phyloP scores from a whole-genome alignment of 2,113 vertebrate genomes.

The Callithrix jacchus region DNA sequence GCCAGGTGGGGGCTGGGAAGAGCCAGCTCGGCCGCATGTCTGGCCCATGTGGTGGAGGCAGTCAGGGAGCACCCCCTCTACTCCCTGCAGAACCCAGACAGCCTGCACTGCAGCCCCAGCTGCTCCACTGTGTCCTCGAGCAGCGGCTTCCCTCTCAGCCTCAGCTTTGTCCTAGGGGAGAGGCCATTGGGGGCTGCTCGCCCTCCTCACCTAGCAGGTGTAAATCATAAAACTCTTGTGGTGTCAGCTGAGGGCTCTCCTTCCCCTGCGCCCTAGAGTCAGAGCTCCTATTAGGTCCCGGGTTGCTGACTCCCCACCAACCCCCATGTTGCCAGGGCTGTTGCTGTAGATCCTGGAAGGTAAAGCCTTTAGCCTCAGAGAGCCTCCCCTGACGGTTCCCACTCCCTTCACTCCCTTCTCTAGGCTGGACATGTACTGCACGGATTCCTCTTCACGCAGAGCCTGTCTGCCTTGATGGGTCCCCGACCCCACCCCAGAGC shows the following conservation, averaged over 20 bases:
- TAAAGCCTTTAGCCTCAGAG: background rate
- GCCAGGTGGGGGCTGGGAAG: background rate
- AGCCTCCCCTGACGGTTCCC: background rate
- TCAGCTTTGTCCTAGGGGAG: background rate
- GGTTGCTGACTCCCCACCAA: background rate
- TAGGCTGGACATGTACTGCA: fast-evolving
- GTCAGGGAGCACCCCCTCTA: too few species aligned
- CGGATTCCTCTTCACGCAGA: background rate
- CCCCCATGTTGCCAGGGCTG: too few species aligned
- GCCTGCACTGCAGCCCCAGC: background rate
- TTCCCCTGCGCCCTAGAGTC: background rate
- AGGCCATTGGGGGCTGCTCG: background rate
- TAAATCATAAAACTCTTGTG: background rate
- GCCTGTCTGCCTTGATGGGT: too few species aligned
- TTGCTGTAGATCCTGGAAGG: background rate
- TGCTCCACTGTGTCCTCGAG: background rate
- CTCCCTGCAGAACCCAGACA: fast-evolving
- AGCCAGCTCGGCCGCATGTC: background rate
- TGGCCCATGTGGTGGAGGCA: background rate
- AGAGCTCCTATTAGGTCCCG: background rate
- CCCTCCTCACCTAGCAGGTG: background rate
- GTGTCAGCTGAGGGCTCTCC: background rate
- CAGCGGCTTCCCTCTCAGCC: background rate
- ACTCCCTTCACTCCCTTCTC: background rate
- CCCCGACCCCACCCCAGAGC: too few species aligned